phyloP scores from a whole-genome alignment of 2,113 vertebrate species.

The Litocranius walleri region DNA sequence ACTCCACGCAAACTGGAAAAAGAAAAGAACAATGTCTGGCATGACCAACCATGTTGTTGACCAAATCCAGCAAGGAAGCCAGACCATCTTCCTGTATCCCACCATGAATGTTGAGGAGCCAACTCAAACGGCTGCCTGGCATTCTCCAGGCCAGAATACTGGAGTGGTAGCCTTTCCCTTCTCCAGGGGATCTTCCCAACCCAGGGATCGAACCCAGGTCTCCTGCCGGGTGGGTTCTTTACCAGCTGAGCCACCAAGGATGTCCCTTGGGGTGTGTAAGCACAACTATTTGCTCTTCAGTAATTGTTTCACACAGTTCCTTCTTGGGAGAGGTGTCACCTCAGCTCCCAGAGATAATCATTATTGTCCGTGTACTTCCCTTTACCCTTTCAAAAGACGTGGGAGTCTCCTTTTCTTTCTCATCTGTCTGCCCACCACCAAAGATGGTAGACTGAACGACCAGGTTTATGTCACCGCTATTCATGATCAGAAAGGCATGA shows the following conservation, averaged over 20 bases:
- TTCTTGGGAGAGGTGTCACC: neutral
- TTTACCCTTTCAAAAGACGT: neutral
- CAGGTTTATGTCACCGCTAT: neutral
- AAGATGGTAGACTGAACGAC: neutral
- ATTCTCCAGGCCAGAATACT: neutral
- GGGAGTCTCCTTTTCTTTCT: neutral
- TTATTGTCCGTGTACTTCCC: accelerated
- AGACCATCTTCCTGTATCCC: neutral
- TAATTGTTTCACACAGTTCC: neutral
- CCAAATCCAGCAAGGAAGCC: neutral
- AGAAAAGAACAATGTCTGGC: neutral
- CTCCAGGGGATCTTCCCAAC: neutral
- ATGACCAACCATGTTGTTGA: accelerated
- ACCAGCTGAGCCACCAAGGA: neutral
- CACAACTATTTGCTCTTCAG: neutral
- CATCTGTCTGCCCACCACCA: neutral
- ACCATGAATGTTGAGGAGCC: neutral
- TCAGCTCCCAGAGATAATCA: neutral
- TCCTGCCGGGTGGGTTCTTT: accelerated
- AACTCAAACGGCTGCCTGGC: neutral
- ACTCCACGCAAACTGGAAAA: neutral
- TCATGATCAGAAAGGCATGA: neutral
- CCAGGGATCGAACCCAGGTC: neutral
- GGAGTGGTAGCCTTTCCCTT: neutral
- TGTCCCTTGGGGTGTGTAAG: neutral